Base-by-base conservation (phyloP, 2,113 vertebrate species). In the Rhipidura dahli region DNA sequence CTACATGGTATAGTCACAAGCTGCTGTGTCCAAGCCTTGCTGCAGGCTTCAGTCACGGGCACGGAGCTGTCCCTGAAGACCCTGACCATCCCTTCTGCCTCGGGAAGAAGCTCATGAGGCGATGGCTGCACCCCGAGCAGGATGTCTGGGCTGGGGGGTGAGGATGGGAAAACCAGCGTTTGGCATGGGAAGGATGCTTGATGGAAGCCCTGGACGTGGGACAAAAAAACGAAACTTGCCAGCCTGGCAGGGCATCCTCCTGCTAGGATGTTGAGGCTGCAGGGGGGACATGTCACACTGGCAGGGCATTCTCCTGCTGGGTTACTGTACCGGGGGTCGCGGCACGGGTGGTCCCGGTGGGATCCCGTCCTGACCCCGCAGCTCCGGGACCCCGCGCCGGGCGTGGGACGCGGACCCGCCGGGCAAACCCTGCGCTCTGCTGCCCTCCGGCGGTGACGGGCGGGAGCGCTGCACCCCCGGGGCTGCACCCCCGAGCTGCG, bases 391-490 rank as follows among this genome's bases (percentile, higher is more conserved):
- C 65, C 76, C 28, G n/a, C 27, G 39, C 56, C 54, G 12, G 18
- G 20, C 8, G 13, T 7, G 10, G 15, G 33, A 23, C 30, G 2
- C 19, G 45, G 51, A 9, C n/a, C 57, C 35, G 10, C 31, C 6
- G 66, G 77, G 44, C 88, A 82, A 77, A 37, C 30, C 45, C 90
- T 83, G 93, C 82, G 90, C 69, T 92, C 78, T 95, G 95, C 93
- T 96, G 93, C 82, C 94, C 78, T 49, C 91, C 37, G 73, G 78
- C 73, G 95, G 91, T 10, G 8, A 4, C 49, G 53, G 33, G 10
- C 10, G 60, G 83, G 31, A 54, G 71, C 6, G 24, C 71, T 0
- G 81, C 81, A 3, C 35, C 60, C 47, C 15, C 13, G 23, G 39
- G 18, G 33, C 26, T 11, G 3, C 5, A 7, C 6, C 66, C 22